Conservation (phyloP, 2,113 vertebrate species). For the Elanus axillaris region DNA sequence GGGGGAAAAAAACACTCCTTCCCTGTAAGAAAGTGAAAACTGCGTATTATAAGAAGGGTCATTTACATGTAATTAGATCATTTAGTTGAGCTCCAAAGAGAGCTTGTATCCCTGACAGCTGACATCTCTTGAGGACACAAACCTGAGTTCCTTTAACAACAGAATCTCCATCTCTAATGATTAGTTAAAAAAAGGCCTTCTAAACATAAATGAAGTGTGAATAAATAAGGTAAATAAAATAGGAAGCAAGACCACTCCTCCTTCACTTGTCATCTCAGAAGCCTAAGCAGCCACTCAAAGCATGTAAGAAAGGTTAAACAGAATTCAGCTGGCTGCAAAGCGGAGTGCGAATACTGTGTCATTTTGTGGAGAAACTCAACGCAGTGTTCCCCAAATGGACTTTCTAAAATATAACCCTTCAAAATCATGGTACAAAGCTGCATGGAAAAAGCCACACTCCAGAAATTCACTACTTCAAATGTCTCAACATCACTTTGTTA, state of each 20-base stretch:
- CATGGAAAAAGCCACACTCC: neutral
- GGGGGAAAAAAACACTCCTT: neutral
- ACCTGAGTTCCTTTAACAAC: neutral
- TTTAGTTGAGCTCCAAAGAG: neutral
- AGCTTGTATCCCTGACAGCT: neutral
- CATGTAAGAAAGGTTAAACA: neutral
- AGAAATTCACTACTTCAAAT: neutral
- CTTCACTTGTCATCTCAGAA: neutral
- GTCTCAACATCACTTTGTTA: neutral
- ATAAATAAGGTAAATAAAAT: neutral
- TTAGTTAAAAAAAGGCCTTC: neutral
- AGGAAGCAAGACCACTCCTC: neutral
- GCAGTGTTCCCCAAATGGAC: neutral
- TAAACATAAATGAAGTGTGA: neutral
- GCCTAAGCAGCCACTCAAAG: neutral
- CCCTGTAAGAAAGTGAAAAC: neutral
- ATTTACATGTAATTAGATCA: neutral
- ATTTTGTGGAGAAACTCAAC: neutral
- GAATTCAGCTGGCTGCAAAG: neutral
- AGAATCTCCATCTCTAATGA: neutral
- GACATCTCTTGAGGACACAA: neutral
- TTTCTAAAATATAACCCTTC: neutral
- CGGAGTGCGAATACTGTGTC: neutral
- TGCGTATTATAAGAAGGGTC: neutral
- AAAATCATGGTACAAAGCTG: accelerated